Base-by-base conservation (phyloP, 2,113 vertebrate species). In the Colius striatus region DNA sequence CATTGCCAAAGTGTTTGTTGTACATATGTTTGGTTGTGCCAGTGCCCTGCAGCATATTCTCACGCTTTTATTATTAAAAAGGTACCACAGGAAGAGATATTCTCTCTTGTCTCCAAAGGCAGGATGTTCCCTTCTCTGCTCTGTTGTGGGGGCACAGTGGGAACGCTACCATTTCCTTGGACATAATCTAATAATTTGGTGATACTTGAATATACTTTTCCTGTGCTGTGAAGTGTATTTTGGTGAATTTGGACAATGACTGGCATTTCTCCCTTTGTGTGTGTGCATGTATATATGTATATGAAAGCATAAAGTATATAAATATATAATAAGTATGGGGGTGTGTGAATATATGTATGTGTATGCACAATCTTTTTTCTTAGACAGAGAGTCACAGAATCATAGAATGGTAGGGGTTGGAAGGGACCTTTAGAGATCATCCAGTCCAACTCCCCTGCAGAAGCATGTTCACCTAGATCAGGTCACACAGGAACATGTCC, bases 21-120 rank as follows among this genome's bases (percentile, higher is more conserved):
- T 30, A 57, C 4, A 2, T 38, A 19, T 21, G 25, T 66, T 92
- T 1, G 0, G 5, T 47, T 66, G 20, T 61, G 19, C 23, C 78
- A 47, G 11, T 38, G 47, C 27, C 60, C 38, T 43, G 47, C 25
- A 88, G 67, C 25, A 21, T 21, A 43, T n/a, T 88, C 15, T 70
- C n/a, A 7, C n/a, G 30, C 11, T 74, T 87, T 80, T 80, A 10
- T 86, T 77, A 27, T 50, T 83, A 23, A 85, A 91, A 73, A 66
- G 47, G 25, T 51, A 66, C n/a, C 45, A n/a, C 16, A 77, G 41
- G 66, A 88, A 41, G n/a, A 90, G 16, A 65, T 85, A 84, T 13
- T 79, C 15, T 58, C 41, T 87, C 78, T 45, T 73, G 13, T 65
- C 30, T 83, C 27, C 66, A 47, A 73, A 65, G 53, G 27, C 15